Evolutionary conservation across 2,113 vertebrate species (phyloP).

Genomic region (Bambusicola thoracicus): DNA sequence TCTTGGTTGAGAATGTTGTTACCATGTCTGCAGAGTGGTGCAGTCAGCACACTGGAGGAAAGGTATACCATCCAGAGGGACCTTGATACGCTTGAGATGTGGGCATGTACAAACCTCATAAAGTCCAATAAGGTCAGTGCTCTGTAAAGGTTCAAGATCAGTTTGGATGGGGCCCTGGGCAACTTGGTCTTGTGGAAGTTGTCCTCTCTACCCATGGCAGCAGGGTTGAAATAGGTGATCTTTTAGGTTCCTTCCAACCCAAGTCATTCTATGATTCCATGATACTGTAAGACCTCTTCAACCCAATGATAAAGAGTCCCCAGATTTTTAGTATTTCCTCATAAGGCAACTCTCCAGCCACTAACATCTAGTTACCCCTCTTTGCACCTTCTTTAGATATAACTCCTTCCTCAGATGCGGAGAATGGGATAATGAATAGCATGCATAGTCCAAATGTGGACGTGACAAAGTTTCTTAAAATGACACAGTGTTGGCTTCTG

Average conservation of each 20-base stretch:
- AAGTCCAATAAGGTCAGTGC: neutral
- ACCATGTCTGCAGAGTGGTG: neutral
- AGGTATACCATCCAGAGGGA: neutral
- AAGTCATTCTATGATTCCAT: neutral
- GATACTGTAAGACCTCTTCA: neutral
- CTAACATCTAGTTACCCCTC: neutral
- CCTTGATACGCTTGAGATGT: neutral
- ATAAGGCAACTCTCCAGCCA: neutral
- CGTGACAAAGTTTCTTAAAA: neutral
- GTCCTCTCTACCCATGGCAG: neutral
- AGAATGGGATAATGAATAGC: neutral
- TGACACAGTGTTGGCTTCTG: neutral
- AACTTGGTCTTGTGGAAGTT: neutral
- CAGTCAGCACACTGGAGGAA: neutral
- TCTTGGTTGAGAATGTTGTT: neutral
- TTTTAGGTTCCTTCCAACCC: neutral
- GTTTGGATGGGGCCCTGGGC: neutral
- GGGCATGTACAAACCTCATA: neutral
- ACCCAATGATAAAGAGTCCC: neutral
- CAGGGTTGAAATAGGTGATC: neutral
- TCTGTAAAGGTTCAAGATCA: neutral
- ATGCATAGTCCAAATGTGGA: neutral
- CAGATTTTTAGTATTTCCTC: neutral
- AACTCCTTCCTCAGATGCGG: neutral
- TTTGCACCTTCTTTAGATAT: neutral